Conservation (phyloP, 2,113 vertebrate genomes). For the Odontophorus gujanensis region DNA sequence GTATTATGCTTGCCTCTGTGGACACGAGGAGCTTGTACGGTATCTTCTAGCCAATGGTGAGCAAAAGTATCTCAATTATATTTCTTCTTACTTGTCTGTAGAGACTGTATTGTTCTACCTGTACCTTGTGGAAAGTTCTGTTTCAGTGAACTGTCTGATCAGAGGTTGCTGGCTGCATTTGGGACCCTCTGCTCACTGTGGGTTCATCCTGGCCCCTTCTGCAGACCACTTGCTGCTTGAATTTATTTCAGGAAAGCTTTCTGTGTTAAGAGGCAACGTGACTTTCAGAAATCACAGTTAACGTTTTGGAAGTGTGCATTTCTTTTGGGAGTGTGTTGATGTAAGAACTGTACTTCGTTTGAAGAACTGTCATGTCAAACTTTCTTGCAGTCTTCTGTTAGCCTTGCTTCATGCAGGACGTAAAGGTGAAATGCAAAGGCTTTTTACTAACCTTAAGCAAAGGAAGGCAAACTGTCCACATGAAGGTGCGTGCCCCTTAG, state of each 20-base stretch:
- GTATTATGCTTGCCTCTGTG: conserved; percentile 97
- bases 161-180: not conserved
- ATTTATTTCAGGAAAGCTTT: not conserved
- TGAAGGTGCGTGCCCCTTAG: not conserved
- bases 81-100: fast-evolving
- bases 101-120: not conserved
- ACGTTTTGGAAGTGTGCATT: not conserved
- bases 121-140: not conserved
- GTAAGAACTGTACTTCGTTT: not conserved
- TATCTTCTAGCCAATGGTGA: conserved; percentile 95
- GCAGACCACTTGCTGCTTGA: not conserved
- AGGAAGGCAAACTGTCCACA: not conserved
- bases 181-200: not conserved
- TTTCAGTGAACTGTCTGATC: not conserved
- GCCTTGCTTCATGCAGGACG: not conserved
- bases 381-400: not conserved
- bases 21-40: conserved; percentile 94
- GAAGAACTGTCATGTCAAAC: not conserved
- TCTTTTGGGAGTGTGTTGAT: not conserved
- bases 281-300: not conserved
- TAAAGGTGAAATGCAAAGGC: not conserved
- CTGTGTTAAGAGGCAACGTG: not conserved
- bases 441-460: not conserved
- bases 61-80: not conserved
- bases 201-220: not conserved